phyloP scores from a whole-genome alignment of 35 echinoderm and acorn worm genomes.

The Acanthaster planci region DNA sequence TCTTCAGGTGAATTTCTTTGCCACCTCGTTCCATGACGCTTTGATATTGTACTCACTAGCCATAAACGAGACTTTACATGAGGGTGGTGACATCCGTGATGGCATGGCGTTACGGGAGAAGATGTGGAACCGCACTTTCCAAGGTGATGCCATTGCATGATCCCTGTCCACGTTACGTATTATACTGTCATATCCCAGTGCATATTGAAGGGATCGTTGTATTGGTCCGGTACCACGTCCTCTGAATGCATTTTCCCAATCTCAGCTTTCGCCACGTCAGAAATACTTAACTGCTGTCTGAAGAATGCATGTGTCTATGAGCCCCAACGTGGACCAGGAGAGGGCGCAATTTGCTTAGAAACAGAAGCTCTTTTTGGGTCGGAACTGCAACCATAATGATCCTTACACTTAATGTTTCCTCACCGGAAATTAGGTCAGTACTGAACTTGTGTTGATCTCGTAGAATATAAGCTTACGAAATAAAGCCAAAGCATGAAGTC shows the following conservation, averaged over 20 bases:
- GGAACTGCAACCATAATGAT: too few relatives aligned
- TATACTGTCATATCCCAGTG: neutral
- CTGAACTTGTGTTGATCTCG: too few relatives aligned
- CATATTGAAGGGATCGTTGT: neutral
- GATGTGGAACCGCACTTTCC: conserved; percentile 83
- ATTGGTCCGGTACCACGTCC: neutral
- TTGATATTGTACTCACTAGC: conserved; percentile 74
- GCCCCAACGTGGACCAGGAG: neutral
- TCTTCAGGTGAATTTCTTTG: conserved; percentile 60
- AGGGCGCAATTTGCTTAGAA: too few relatives aligned
- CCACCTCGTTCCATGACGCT: conserved; percentile 64
- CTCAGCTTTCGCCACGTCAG: neutral
- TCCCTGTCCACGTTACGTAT: neutral
- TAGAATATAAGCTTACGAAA: too few relatives aligned
- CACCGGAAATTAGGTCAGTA: too few relatives aligned
- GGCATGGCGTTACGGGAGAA: conserved; percentile 38
- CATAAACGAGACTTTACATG: conserved; percentile 69
- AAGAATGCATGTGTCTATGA: neutral
- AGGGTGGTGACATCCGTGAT: conserved; percentile 57
- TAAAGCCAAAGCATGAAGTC: too few relatives aligned
- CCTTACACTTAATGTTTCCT: too few relatives aligned
- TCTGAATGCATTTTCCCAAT: neutral
- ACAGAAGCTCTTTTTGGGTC: too few relatives aligned
- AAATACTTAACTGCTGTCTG: neutral
- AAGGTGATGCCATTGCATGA: too few relatives aligned